Evolutionary conservation across 2,888 invertebrate genomes (phyloP).

Genomic region (Drosophila parthenogenetica): DNA sequence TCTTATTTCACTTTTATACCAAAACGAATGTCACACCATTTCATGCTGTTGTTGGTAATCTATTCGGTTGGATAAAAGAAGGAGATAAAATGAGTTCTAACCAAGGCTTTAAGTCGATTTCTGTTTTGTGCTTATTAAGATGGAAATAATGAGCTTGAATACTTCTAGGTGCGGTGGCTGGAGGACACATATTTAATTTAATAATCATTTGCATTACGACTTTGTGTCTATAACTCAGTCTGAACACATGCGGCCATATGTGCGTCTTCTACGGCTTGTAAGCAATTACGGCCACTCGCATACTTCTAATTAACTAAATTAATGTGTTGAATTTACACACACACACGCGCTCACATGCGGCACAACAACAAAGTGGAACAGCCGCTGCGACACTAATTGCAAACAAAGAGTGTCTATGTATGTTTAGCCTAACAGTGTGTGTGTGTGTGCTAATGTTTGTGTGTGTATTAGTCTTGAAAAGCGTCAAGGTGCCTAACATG

Average conservation of each 20-base stretch:
- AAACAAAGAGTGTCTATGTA: conserved; percentile 64
- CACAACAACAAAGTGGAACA: conserved; percentile 72
- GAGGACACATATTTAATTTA: conserved; percentile 72
- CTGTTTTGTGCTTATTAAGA: conserved; percentile 37
- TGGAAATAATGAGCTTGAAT: conserved; percentile 35
- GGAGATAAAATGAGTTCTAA: neutral
- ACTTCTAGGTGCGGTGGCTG: conserved; percentile 1
- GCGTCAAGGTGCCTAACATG: neutral
- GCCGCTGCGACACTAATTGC: conserved; percentile 79
- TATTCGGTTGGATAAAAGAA: neutral
- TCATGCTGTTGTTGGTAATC: neutral
- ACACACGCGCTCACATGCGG: conserved; percentile 35
- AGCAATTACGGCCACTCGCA: conserved; percentile 76
- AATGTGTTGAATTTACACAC: conserved; percentile 72
- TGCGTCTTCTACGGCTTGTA: conserved; percentile 58
- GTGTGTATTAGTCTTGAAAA: conserved; percentile 29
- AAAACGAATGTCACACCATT: conserved; percentile 14
- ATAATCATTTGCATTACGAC: conserved; percentile 70
- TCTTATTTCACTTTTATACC: conserved; percentile 15
- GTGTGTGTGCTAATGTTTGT: conserved; percentile 15
- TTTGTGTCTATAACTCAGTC: conserved; percentile 45
- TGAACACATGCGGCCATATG: conserved; percentile 66
- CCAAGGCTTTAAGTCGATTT: conserved; percentile 2
- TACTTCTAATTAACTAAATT: conserved; percentile 78
- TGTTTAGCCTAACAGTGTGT: neutral